Base-by-base conservation (phyloP, 2,888 invertebrate species). In the Caenorhabditis sulstoni region DNA sequence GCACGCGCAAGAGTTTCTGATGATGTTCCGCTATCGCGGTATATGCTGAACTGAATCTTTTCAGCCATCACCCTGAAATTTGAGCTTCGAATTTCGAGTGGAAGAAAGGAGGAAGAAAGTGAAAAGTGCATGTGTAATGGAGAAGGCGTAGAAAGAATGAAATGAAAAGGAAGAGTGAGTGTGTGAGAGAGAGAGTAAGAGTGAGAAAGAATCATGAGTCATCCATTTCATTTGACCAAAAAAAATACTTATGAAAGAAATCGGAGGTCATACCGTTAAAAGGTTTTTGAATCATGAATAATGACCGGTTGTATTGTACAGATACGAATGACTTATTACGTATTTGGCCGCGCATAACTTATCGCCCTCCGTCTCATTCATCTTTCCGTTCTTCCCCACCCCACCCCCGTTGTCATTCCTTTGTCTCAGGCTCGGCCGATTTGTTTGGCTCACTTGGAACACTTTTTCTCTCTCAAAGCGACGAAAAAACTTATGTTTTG, bases 21-120 rank as follows among this genome's bases (percentile, higher is more conserved):
- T 9, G 78, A 79, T n/a, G 79, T 66, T 20, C 75, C 67, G 18
- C 71, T 62, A 45, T 77, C 84, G 20, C 85, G 76, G 39, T 83
- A 85, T 39, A 85, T 55, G 49, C 79, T 79, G 71, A 84, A 84
- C 47, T 78, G 78, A 45, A 82, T 67, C 22, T 58, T 73, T 50
- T 73, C 73, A 73, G 65, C 29, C 65, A 67, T 66, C 59, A 66
- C 74, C 66, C 80, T 74, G 70, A 61, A 58, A 64, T 45, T 18
- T 29, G 49, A 44, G 67, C 29, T 29, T 29, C 7, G 4, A 20
- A n/a, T 45, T 22, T 52, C 9, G 35, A 18, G 23, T 23, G 35
- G 16, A n/a, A 44, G 14, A 39, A 22, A n/a, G 47, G 44, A 22
- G 41, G 57, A n/a, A 52, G 20, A 50, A 70, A 64, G n/a, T n/a